These are phyloP conservation scores for Mythimna loreyi DNA, from an alignment of 2,888 invertebrate species.

Conservation along the genomic window DNA sequence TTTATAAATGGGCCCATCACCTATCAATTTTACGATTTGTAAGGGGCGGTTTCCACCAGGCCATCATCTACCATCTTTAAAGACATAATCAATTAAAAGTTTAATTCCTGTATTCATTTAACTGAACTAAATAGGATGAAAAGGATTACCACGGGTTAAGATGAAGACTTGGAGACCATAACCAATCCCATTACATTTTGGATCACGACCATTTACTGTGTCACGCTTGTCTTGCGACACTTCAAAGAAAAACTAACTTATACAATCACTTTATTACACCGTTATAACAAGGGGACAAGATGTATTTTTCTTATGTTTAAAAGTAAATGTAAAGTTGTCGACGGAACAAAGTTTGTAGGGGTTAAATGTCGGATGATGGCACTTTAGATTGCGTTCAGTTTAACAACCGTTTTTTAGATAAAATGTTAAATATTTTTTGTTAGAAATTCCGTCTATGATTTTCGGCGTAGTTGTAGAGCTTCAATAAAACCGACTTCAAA, in stretches of 20 bases:
- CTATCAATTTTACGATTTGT: too few species aligned
- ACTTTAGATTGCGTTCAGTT: constrained; percentile 48
- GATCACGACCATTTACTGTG: constrained; percentile 47
- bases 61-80: too few species aligned
- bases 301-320: constrained; percentile 3
- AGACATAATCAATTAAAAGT: constrained; percentile 26
- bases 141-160: constrained; percentile 49
- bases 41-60: too few species aligned
- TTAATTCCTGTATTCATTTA: constrained; percentile 33
- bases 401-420: constrained; percentile 44
- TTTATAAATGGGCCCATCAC: too few species aligned
- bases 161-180: constrained; percentile 52
- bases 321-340: not conserved
- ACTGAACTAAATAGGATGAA: constrained; percentile 45
- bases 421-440: constrained; percentile 33
- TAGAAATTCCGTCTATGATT: constrained; percentile 4
- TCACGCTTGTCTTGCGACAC: constrained; percentile 15
- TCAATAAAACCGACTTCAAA: too few species aligned
- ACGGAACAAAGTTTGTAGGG: constrained; percentile 38
- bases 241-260: constrained; percentile 6
- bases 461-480: not conserved
- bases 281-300: constrained; percentile 19
- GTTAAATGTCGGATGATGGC: constrained; percentile 63
- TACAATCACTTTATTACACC: not conserved
- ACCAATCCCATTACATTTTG: constrained; percentile 52